Base-by-base conservation (phyloP, 2,888 invertebrate species). In the Acleris cristana region DNA sequence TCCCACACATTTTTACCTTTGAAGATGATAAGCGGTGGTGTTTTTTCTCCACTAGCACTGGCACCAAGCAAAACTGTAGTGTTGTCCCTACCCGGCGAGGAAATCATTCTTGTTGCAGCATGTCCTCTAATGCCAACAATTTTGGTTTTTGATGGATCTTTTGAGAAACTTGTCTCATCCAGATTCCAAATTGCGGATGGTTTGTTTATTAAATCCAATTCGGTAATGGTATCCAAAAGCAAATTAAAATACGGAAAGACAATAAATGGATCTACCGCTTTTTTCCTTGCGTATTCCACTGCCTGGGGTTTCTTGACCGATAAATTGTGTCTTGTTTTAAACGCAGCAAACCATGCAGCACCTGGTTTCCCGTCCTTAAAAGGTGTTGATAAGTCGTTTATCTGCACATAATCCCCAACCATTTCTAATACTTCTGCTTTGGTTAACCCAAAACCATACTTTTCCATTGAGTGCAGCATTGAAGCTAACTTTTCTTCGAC, bases 1-100 rank as follows among this genome's bases (percentile, higher is more conserved):
- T 84, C 64, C 80, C 84, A 65, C 62, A 74, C 23, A 73, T 78
- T 40, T 67, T 76, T 76, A 0, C 74, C 78, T 51, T 73, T 76
- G 45, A 49, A 76, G 0, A 79, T 65, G n/a, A 78, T 76, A 23
- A 77, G 40, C 0, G 76, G 76, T 12, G 76, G 76, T 48, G 69
- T 63, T 71, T 77, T 77, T 16, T 75, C 73, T 21, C 77, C 77
- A 26, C 53, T 2, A 7, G 76, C 78, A 55, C 69, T 77, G n/a
- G 62, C 61, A 7, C 70, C 74, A 18, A 76, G 62, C 6, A 76
- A 66, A 8, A 75, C 74, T 1, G 77, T 77, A 2, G 72, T 76
- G 54, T 76, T 76, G 8, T 74, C 72, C 58, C 71, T 77, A 12
- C 76, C 78, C 8, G 76, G 69, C 7, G 74, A 69, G 21, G 72